Evolutionary conservation across 37 sponge, comb jelly and placozoan species (phyloP).

Genomic region (Spongilla lacustris): DNA sequence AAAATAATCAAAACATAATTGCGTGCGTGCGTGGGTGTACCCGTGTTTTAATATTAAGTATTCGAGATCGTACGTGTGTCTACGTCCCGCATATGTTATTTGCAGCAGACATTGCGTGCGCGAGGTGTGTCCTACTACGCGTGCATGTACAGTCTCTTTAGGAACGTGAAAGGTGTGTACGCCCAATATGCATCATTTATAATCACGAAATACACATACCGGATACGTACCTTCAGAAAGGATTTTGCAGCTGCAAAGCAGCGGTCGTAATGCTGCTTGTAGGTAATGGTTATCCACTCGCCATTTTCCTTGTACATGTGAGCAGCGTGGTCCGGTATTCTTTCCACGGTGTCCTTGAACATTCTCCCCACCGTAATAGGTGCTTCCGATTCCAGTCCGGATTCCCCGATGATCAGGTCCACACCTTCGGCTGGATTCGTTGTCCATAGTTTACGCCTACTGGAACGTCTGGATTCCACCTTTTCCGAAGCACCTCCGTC

Average conservation of each 20-base stretch:
- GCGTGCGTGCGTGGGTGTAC: too few relatives aligned
- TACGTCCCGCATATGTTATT: too few relatives aligned
- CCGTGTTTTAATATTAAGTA: too few relatives aligned
- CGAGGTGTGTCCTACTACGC: too few relatives aligned
- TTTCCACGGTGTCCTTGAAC: slow-evolving; percentile 33
- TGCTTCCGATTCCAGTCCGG: slow-evolving; percentile 13
- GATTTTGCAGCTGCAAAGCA: slow-evolving; percentile 68
- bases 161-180: too few relatives aligned
- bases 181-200: too few relatives aligned
- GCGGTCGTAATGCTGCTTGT: slow-evolving; percentile 53
- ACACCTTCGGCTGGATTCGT: slow-evolving; percentile 40
- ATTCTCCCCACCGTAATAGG: slow-evolving; percentile 57
- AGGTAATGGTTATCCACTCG: slow-evolving; percentile 55
- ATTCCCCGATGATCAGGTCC: slow-evolving; percentile 35
- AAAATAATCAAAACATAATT: too few relatives aligned
- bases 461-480: not conserved
- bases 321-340: slow-evolving; percentile 37
- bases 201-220: too few relatives aligned
- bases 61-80: too few relatives aligned
- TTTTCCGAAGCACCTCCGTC: too few relatives aligned
- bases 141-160: too few relatives aligned
- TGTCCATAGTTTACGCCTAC: slow-evolving; percentile 18
- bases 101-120: too few relatives aligned
- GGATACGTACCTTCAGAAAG: slow-evolving; percentile 77
- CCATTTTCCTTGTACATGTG: slow-evolving; percentile 54